These are phyloP conservation scores for Pangasius sanitwongsei DNA, from an alignment of 2,797 vertebrate genomes.

Conservation along the genomic window DNA sequence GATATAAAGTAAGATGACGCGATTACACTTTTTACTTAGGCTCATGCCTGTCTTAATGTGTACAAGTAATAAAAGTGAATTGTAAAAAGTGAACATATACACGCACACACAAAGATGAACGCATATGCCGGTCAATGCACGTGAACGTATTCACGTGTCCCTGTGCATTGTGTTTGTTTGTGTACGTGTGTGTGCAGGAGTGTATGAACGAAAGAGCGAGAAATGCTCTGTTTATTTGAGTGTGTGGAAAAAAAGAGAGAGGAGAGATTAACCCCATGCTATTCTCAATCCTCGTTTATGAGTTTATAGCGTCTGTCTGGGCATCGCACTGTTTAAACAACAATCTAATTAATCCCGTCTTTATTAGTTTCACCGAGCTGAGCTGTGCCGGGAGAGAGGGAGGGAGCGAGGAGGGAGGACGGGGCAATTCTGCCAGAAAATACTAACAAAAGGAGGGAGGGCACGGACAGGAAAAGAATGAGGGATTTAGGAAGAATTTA, in stretches of 20 bases:
- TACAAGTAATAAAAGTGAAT: conserved; percentile 15
- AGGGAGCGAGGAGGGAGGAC: conserved; percentile 67
- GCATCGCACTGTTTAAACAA: conserved; percentile 91
- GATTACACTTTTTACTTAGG: background rate
- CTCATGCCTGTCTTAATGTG: background rate
- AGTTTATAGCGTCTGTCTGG: conserved; percentile 91
- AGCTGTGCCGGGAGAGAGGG: conserved; percentile 77
- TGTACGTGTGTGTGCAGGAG: conserved; percentile 27
- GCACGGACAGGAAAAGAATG: conserved; percentile 67
- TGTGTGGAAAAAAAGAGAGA: conserved; percentile 76
- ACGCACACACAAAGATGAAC: conserved; percentile 33
- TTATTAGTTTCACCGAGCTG: conserved; percentile 91
- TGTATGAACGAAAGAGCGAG: conserved; percentile 57
- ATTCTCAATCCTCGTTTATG: conserved; percentile 91
- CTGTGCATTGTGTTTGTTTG: conserved; percentile 33
- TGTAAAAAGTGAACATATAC: no score
- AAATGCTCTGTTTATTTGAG: conserved; percentile 69
- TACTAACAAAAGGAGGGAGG: conserved; percentile 60
- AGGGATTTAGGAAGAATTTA: conserved; percentile 79
- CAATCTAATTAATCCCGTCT: conserved; percentile 94
- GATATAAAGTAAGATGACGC: background rate
- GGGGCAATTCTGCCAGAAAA: conserved; percentile 60
- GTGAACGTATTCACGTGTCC: conserved; percentile 41
- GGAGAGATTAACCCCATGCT: conserved; percentile 90
- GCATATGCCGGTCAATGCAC: conserved; percentile 55